A percentile compares a stretch with the other conserved stretches of the same genome.
Conservation (phyloP, 2,113 vertebrate species). For the Charadrius vociferus region DNA sequence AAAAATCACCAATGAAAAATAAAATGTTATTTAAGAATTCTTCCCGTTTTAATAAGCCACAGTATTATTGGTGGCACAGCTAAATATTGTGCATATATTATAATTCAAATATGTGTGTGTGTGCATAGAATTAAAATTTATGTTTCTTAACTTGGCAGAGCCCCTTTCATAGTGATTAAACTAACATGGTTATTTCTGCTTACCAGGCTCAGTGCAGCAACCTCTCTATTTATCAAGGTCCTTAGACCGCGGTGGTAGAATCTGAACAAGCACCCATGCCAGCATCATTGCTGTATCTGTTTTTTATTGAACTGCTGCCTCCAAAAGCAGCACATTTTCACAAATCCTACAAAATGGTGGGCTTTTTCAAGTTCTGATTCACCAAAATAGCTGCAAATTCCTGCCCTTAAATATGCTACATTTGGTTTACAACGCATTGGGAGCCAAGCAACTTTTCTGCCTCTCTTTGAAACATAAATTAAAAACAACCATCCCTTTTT, state of each 20-base stretch:
- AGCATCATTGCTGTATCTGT: not conserved
- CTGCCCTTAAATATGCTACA: not conserved
- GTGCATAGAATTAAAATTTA: conserved; percentile 23
- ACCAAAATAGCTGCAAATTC: conserved; percentile 2
- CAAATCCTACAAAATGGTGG: conserved; percentile 34
- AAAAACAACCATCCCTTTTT: conserved; percentile 46
- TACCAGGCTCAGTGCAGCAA: conserved; percentile 8
- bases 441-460: conserved; percentile 43
- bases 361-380: not conserved
- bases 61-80: not conserved
- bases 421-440: not conserved
- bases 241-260: not conserved
- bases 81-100: not conserved
- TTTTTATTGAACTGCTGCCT: not conserved
- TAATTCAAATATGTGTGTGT: not conserved
- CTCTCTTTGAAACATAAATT: conserved; percentile 56
- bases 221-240: conserved; percentile 7
- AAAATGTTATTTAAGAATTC: not conserved
- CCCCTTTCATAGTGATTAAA: conserved; percentile 30
- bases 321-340: conserved; percentile 2
- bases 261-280: not conserved
- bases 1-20: not conserved
- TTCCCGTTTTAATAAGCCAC: not conserved
- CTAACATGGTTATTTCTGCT: conserved; percentile 29
- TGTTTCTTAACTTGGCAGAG: conserved; percentile 35